These are phyloP conservation scores for Malachius bipustulatus DNA, from an alignment of 2,888 invertebrate genomes.

Conservation along the genomic window DNA sequence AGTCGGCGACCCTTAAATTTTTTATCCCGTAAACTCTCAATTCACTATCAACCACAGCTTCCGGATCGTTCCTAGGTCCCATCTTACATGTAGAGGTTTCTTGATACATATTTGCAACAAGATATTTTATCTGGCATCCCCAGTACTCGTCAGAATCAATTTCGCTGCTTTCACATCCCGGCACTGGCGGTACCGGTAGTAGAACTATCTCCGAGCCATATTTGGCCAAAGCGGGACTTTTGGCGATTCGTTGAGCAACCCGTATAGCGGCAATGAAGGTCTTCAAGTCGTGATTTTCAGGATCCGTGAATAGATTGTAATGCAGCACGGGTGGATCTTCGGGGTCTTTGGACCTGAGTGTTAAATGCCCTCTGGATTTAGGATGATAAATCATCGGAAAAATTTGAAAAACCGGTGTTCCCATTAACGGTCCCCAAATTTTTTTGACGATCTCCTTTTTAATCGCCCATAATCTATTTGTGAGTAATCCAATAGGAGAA, in stretches of 20 bases:
- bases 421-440: constrained; percentile 7
- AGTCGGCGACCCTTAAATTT: too few species aligned
- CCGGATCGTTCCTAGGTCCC: constrained; percentile 47
- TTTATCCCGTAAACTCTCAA: too few species aligned
- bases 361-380: constrained; percentile 51
- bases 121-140: constrained; percentile 51
- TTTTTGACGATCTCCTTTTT: constrained; percentile 8
- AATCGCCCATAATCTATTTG: constrained; percentile 1
- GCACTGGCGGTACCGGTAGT: constrained; percentile 44
- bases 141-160: constrained; percentile 51
- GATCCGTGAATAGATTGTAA: constrained; percentile 58
- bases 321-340: constrained; percentile 54
- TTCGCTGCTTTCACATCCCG: constrained; percentile 43
- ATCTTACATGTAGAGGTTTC: constrained; percentile 55
- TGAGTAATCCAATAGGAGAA: constrained; percentile 38
- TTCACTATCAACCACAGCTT: too few species aligned
- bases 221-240: constrained; percentile 43
- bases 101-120: constrained; percentile 52
- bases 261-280: constrained; percentile 48
- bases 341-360: constrained; percentile 51
- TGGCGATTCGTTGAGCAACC: constrained; percentile 43
- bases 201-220: constrained; percentile 41
- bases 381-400: constrained; percentile 32
- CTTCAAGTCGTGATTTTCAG: constrained; percentile 37
- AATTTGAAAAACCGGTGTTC: constrained; percentile 5